phyloP scores from a whole-genome alignment of 1,140 invertebrate genomes.

The Pectinophora gossypiella region DNA sequence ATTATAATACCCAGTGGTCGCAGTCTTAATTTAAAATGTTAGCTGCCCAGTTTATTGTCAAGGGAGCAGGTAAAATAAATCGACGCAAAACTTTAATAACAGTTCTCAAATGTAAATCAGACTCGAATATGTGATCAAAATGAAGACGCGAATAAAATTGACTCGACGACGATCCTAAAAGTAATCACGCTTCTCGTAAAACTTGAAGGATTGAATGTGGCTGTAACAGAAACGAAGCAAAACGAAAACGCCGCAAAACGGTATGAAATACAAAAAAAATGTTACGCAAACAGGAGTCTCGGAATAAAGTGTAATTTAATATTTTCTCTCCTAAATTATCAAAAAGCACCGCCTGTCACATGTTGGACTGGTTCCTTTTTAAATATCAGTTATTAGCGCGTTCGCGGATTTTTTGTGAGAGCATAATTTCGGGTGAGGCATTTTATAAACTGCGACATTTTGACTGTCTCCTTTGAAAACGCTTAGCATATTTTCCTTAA shows the following conservation, averaged over 20 bases:
- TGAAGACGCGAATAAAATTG: too few relatives aligned
- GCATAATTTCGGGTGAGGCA: slow-evolving; percentile 6
- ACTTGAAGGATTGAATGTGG: too few relatives aligned
- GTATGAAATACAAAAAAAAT: background rate
- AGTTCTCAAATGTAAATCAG: too few relatives aligned
- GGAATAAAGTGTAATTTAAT: background rate
- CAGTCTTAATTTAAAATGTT: too few relatives aligned
- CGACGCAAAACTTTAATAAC: too few relatives aligned
- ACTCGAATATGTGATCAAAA: too few relatives aligned
- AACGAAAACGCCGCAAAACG: background rate
- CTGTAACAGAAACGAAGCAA: too few relatives aligned
- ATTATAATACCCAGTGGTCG: too few relatives aligned
- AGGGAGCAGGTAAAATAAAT: too few relatives aligned
- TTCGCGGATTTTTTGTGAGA: slow-evolving; percentile 21
- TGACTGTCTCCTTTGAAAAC: background rate
- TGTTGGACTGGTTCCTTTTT: background rate
- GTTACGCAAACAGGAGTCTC: background rate
- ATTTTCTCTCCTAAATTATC: background rate
- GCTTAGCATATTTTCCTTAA: background rate
- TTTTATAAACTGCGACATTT: background rate
- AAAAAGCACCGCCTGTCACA: background rate
- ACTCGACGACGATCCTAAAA: too few relatives aligned
- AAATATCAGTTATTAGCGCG: slow-evolving; percentile 32
- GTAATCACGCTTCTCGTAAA: too few relatives aligned
- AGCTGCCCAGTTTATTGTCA: too few relatives aligned